These are phyloP conservation scores for Oscheius sp. DNA, from an alignment of 1,140 invertebrate genomes.

Conservation along the genomic window DNA sequence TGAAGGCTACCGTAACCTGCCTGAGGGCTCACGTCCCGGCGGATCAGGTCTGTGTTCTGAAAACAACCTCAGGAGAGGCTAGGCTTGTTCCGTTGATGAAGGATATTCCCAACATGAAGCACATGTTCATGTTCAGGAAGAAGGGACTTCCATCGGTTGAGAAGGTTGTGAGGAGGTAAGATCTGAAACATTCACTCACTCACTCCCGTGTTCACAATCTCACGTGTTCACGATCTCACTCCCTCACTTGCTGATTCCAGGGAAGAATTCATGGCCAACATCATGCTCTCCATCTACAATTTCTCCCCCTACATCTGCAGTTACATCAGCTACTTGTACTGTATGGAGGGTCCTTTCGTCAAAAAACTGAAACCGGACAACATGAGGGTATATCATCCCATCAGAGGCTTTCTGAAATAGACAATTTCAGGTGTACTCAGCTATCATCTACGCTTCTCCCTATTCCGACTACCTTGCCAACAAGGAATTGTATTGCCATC, in stretches of 20 bases:
- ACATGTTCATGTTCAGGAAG: constrained; percentile 35
- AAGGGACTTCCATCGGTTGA: constrained; percentile 20
- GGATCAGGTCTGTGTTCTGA: constrained; percentile 28
- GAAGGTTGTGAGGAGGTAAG: constrained; percentile 9
- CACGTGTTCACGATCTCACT: no score
- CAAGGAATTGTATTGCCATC: background rate
- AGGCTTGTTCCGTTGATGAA: constrained; percentile 5
- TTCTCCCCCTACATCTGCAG: background rate
- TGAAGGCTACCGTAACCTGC: constrained; percentile 5
- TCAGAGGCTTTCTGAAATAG: background rate
- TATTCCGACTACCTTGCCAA: background rate
- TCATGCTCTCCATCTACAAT: background rate
- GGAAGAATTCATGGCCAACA: background rate
- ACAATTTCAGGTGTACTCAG: background rate
- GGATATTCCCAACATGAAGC: constrained; percentile 13
- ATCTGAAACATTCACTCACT: background rate
- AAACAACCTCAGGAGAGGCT: constrained; percentile 18
- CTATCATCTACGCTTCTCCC: background rate
- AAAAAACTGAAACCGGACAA: background rate
- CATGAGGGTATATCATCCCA: background rate
- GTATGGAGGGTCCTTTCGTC: background rate
- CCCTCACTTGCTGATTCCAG: background rate
- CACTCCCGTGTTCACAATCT: no score
- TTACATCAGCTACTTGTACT: background rate
- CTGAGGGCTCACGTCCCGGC: constrained; percentile 13